Evolutionary conservation across 2,113 vertebrate genomes (phyloP).

Genomic region (Taxidea taxus): DNA sequence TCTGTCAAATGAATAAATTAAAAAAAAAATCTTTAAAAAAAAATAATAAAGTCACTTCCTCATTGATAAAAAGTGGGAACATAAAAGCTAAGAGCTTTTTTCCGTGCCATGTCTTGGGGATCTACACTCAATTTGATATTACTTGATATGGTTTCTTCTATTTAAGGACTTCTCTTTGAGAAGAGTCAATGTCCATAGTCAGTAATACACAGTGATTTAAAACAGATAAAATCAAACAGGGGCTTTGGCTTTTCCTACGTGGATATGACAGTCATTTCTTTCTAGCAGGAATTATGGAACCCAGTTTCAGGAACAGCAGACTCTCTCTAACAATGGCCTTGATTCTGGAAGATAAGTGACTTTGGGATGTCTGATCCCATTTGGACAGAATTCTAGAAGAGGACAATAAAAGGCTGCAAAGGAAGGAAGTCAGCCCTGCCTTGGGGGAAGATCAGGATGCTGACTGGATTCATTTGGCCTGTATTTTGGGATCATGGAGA

Average conservation of each 20-base stretch:
- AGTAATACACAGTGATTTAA: not conserved
- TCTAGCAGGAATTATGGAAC: not conserved
- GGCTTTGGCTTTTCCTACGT: not conserved
- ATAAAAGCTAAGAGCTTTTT: not conserved
- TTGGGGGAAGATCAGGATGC: not conserved
- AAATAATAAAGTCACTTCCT: not conserved
- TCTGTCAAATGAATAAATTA: no score
- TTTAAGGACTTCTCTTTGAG: not conserved
- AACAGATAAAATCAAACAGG: not conserved
- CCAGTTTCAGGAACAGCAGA: not conserved
- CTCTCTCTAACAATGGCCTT: not conserved
- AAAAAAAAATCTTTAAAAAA: no score
- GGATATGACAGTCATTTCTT: not conserved
- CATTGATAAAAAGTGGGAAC: not conserved
- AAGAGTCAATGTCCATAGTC: not conserved
- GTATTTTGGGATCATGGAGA: not conserved
- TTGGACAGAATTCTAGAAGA: not conserved
- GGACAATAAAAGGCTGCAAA: not conserved
- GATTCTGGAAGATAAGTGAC: not conserved
- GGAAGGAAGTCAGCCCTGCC: not conserved
- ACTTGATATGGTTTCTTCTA: not conserved
- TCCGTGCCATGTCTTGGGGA: not conserved
- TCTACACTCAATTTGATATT: not conserved
- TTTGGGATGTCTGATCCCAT: not conserved
- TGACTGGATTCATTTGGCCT: not conserved